A percentile compares a stretch with the other conserved stretches of the same genome.
phyloP scores from a whole-genome alignment of 2,797 vertebrate species.

The Epinephelus coioides region DNA sequence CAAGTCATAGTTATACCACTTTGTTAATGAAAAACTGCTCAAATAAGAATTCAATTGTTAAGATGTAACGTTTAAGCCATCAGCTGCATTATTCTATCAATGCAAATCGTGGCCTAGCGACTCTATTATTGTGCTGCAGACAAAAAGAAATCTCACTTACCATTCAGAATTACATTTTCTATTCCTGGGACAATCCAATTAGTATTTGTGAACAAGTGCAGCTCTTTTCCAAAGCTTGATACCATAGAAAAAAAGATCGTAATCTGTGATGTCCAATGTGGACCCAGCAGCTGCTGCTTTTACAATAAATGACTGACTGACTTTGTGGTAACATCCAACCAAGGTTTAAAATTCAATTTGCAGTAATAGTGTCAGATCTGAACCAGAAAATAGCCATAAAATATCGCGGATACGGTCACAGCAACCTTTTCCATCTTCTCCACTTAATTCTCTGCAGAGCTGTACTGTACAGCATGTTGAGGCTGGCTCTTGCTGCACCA shows the following conservation, averaged over 20 bases:
- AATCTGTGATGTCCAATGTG: constrained; percentile 38
- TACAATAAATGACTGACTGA: constrained; percentile 43
- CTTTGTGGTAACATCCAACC: constrained; percentile 24
- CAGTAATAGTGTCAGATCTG: constrained; percentile 33
- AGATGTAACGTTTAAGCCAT: constrained; percentile 35
- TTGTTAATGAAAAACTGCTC: constrained; percentile 46
- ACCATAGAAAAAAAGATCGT: constrained; percentile 48
- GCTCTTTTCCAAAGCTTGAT: constrained; percentile 47
- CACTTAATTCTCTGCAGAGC: constrained; percentile 39
- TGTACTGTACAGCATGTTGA: constrained; percentile 28
- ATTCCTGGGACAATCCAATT: constrained; percentile 66
- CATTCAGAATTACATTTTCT: constrained; percentile 60
- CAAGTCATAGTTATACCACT: constrained; percentile 28
- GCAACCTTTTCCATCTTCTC: constrained; percentile 33
- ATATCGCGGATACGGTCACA: constrained; percentile 24
- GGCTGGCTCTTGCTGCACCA: constrained; percentile 20
- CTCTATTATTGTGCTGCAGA: constrained; percentile 56
- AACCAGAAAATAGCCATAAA: constrained; percentile 45
- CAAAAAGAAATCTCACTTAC: constrained; percentile 60
- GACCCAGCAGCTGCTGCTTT: constrained; percentile 41
- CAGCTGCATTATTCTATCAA: constrained; percentile 54
- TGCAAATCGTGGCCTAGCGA: constrained; percentile 43
- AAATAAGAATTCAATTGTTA: constrained; percentile 46
- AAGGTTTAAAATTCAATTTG: constrained; percentile 48
- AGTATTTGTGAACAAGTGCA: constrained; percentile 64